A percentile compares a stretch with the other conserved stretches of the same genome.
phyloP scores from a whole-genome alignment of 2,113 vertebrate genomes.

The Lota lota region DNA sequence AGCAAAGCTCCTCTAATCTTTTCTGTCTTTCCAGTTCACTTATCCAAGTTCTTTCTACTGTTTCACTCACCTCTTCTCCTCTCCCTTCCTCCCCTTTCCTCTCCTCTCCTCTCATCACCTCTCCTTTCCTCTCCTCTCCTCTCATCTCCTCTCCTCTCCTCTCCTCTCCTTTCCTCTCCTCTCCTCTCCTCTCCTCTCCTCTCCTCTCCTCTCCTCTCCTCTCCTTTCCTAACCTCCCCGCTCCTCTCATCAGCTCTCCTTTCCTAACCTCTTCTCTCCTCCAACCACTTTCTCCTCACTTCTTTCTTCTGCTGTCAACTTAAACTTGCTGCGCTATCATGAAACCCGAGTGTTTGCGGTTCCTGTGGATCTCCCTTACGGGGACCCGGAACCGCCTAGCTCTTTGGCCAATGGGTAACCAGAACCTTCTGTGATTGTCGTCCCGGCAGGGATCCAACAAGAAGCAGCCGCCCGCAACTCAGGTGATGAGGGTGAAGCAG shows the following conservation, averaged over 20 bases:
- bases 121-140: too few species aligned
- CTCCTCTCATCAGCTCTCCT: too few species aligned
- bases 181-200: not conserved
- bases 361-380: constrained; percentile 32
- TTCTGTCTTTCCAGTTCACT: not conserved
- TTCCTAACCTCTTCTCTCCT: too few species aligned
- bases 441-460: constrained; percentile 78
- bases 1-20: not conserved
- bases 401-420: constrained; percentile 39
- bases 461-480: constrained; percentile 77
- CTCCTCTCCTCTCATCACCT: too few species aligned
- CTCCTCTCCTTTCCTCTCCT: not conserved
- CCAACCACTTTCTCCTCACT: not conserved
- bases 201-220: not conserved
- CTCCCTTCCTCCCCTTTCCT: not conserved
- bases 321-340: constrained; percentile 3
- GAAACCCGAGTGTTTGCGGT: constrained; percentile 32
- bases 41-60: not conserved
- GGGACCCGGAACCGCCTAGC: constrained; percentile 34
- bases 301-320: not conserved
- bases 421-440: constrained; percentile 48
- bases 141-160: too few species aligned
- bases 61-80: not conserved
- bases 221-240: too few species aligned
- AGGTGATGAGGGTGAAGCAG: constrained; percentile 85